phyloP scores from a whole-genome alignment of 2,797 vertebrate species.

The Diplodus sargus region DNA sequence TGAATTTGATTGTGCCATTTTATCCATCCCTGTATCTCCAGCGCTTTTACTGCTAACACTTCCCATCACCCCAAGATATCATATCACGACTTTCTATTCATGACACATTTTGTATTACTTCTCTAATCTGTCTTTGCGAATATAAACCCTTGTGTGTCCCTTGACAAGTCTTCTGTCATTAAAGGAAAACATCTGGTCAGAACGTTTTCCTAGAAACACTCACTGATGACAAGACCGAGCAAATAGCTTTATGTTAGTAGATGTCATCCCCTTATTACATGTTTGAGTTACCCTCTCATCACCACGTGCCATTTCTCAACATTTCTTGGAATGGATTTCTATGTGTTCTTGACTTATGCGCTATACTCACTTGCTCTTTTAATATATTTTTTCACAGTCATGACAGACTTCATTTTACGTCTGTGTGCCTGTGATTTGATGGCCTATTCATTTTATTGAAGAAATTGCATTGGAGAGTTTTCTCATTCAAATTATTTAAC shows the following conservation, averaged over 20 bases:
- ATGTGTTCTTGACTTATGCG: background rate
- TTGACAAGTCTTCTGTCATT: background rate
- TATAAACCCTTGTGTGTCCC: constrained; percentile 4
- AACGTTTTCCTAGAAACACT: constrained; percentile 7
- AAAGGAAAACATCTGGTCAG: constrained; percentile 43
- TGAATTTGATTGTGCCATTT: constrained; percentile 5
- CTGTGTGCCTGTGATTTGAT: constrained; percentile 25
- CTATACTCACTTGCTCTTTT: background rate
- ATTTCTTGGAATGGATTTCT: constrained; percentile 8
- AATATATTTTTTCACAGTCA: constrained; percentile 19
- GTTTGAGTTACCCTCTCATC: background rate
- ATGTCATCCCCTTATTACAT: constrained; percentile 6
- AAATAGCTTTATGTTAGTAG: constrained; percentile 3
- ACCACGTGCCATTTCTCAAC: background rate
- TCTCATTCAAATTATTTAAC: constrained; percentile 47
- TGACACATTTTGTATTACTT: background rate
- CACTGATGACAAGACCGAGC: constrained; percentile 6
- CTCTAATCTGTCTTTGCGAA: constrained; percentile 9
- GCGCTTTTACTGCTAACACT: background rate
- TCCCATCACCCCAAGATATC: background rate
- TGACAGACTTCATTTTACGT: constrained; percentile 11
- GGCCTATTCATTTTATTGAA: constrained; percentile 30
- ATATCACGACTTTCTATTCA: constrained; percentile 1
- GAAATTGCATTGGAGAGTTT: constrained; percentile 14
- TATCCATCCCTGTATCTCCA: background rate